Percentiles rank a stretch among this genome's conserved stretches.
Evolutionary conservation across 2,888 invertebrate species (phyloP).

Genomic region (Drosophila fulvimacula): DNA sequence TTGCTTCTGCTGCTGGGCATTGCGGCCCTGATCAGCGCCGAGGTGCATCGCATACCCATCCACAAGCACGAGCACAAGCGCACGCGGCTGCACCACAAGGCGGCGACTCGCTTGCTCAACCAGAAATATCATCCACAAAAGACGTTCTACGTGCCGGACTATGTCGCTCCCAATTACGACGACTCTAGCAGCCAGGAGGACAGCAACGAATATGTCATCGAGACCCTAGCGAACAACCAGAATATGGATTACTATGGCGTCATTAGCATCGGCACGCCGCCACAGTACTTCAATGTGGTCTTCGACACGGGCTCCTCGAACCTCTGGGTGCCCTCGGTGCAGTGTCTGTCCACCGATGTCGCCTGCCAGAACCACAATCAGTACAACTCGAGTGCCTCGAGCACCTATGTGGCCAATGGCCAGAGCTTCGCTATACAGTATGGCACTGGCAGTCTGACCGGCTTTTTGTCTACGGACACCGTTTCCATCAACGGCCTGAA

Average conservation of each 20-base stretch:
- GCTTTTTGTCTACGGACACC: conserved; percentile 95
- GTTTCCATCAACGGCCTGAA: conserved; percentile 89
- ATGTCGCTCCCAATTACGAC: conserved; percentile 39
- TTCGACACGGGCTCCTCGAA: conserved; percentile 98
- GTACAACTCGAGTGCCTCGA: conserved; percentile 94
- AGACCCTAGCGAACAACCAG: conserved; percentile 91
- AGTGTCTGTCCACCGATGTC: conserved; percentile 95
- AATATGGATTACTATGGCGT: conserved; percentile 98
- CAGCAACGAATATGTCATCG: conserved; percentile 37
- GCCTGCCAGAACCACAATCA: conserved; percentile 98
- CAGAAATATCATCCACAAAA: conserved; percentile 52
- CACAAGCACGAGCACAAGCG: conserved; percentile 58
- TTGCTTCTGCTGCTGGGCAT: conserved; percentile 61
- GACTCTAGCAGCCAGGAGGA: conserved; percentile 19
- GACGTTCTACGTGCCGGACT: conserved; percentile 33
- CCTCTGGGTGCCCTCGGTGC: conserved; percentile 98
- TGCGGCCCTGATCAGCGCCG: conserved; percentile 63
- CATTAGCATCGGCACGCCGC: conserved; percentile 95
- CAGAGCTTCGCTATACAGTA: conserved; percentile 96
- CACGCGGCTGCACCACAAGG: conserved; percentile 31
- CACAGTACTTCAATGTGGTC: conserved; percentile 95
- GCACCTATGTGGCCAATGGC: conserved; percentile 93
- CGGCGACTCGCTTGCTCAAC: conserved; percentile 43
- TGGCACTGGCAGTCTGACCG: conserved; percentile 97
- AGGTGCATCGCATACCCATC: conserved; percentile 69